These are phyloP conservation scores for Pipistrellus nathusii DNA, from an alignment of 2,797 vertebrate genomes.

Conservation along the genomic window DNA sequence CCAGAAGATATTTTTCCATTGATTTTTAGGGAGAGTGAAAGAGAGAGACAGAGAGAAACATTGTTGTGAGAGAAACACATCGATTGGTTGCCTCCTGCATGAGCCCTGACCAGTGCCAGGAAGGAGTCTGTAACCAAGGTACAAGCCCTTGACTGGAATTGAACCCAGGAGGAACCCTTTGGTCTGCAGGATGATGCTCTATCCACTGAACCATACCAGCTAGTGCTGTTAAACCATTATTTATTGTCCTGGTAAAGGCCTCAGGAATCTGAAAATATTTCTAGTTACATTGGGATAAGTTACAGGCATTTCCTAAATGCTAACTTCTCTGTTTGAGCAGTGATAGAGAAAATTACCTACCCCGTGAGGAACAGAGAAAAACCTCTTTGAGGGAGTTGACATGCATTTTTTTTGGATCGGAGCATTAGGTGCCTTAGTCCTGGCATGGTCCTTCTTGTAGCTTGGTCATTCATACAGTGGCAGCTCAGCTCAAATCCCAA, in stretches of 20 bases:
- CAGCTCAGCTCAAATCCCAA: neutral
- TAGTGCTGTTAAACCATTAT: conserved; percentile 58
- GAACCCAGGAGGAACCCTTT: no score
- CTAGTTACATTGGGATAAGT: conserved; percentile 51
- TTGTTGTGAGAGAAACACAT: no score
- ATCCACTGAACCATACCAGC: no score
- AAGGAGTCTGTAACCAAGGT: no score
- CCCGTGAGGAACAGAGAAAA: neutral
- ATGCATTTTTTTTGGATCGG: neutral
- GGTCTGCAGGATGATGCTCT: no score
- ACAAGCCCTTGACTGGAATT: no score
- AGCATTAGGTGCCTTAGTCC: neutral
- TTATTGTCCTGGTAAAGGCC: conserved; percentile 50
- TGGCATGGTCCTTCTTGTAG: neutral
- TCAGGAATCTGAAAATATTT: conserved; percentile 62
- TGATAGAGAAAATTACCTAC: conserved; percentile 42
- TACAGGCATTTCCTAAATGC: conserved; percentile 45
- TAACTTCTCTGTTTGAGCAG: conserved; percentile 65
- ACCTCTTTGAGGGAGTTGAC: neutral
- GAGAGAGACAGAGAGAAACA: no score
- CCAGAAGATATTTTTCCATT: no score
- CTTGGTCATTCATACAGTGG: neutral
- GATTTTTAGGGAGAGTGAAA: no score
- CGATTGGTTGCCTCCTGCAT: no score
- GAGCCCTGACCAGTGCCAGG: no score